Percentiles rank a stretch among this genome's conserved stretches.
These are phyloP conservation scores for Arremon aurantiirostris DNA, from an alignment of 2,797 vertebrate species.

Conservation along the genomic window DNA sequence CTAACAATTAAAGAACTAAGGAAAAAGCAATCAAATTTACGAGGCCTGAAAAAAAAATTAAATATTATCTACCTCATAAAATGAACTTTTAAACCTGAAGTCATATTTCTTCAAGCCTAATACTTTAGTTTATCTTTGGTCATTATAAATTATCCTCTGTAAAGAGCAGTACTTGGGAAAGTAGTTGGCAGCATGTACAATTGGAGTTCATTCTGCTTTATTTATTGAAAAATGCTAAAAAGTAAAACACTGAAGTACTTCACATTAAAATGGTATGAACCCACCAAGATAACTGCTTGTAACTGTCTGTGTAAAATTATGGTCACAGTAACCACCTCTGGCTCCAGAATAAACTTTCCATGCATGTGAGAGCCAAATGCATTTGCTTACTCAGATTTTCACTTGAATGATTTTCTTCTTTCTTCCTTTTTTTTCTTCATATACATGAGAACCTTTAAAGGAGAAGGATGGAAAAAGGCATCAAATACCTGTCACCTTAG, in stretches of 20 bases:
- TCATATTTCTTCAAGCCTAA: constrained; percentile 62
- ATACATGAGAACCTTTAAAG: not conserved
- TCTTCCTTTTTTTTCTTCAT: not conserved
- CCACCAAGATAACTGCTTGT: constrained; percentile 50
- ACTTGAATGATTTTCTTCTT: constrained; percentile 19
- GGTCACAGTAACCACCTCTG: constrained; percentile 64
- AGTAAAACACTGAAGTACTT: constrained; percentile 51
- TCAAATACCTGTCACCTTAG: not conserved
- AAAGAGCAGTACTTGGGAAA: constrained; percentile 57
- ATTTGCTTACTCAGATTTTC: constrained; percentile 75
- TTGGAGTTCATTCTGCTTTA: constrained; percentile 54
- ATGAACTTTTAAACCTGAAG: constrained; percentile 66
- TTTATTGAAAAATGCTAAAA: constrained; percentile 73
- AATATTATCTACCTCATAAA: constrained; percentile 69
- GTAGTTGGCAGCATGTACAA: constrained; percentile 37
- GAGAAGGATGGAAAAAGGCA: not conserved
- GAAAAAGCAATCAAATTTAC: constrained; percentile 61
- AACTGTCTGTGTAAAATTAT: constrained; percentile 70
- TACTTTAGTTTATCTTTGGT: constrained; percentile 73
- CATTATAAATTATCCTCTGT: constrained; percentile 64
- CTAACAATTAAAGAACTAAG: constrained; percentile 21
- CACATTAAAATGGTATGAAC: constrained; percentile 57
- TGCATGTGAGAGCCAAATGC: constrained; percentile 56
- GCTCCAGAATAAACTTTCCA: constrained; percentile 68
- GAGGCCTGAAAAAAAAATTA: constrained; percentile 48